Base-by-base conservation (phyloP, 2,113 vertebrate genomes). In the Columba livia region DNA sequence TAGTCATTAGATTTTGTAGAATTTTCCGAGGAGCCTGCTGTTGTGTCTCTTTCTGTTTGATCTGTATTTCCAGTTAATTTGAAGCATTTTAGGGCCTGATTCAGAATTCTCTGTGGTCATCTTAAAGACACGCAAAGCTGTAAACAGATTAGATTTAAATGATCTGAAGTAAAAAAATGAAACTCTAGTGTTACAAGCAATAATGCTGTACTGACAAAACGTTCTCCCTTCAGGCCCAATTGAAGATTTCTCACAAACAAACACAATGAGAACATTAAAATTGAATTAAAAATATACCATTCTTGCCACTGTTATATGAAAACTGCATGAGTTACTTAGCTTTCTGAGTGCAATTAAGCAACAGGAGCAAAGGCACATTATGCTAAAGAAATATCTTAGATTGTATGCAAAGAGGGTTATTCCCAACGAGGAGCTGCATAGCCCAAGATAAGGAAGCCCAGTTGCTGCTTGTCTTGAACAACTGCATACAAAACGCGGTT, bases 371-470 rank as follows among this genome's bases (percentile, higher is more conserved):
- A 79, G 9, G 47, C 28, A 60, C 10, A 38, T 91, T 94, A 92
- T 83, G 40, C 71, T 79, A 15, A 74, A 84, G 44, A 79, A 85
- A 88, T n/a, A n/a, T 17, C 36, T 85, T 47, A 17, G 40, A 12
- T 42, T 90, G 24, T n/a, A 20, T 17, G 23, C 23, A 13, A 75
- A 73, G 34, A 90, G 38, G 29, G 67, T 58, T 87, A 79, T 90
- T 95, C 79, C 91, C 91, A 82, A 74, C 5, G 2, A 82, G 61
- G 50, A 96, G 48, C 48, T 84, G 72, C 88, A 42, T 3, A 75
- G 84, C 57, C 57, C 89, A n/a, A 93, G 93, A 95, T 95, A 97
- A 95, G 67, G 85, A 74, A 91, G 48, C 66, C 40, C 88, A 51
- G 93, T 91, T 32, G 79, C 88, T 77, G 87, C 89, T 84, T 53